Percentiles rank a stretch among this genome's conserved stretches.
Conservation (phyloP, 2,888 invertebrate genomes). For the Alloplasta piceator region DNA sequence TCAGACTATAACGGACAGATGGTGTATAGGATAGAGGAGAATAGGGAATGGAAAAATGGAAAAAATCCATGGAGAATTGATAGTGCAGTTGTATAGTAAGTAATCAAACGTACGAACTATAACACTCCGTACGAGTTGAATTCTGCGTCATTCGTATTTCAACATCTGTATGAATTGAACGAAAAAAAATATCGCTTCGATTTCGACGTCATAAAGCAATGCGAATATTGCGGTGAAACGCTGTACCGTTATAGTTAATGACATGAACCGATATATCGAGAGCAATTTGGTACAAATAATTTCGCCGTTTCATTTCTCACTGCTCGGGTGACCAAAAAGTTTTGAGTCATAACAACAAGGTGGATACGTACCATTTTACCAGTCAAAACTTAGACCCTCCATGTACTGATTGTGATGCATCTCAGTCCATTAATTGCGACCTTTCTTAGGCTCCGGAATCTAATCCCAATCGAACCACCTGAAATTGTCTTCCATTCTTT, state of each 20-base stretch:
- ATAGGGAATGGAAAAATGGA: too few relatives aligned
- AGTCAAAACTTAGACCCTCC: too few relatives aligned
- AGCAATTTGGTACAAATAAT: background rate
- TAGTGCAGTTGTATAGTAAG: background rate
- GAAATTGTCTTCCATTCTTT: too few relatives aligned
- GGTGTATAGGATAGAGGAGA: too few relatives aligned
- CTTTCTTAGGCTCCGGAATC: too few relatives aligned
- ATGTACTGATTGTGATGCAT: too few relatives aligned
- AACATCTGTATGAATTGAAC: background rate
- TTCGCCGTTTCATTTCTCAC: background rate
- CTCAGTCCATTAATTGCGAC: too few relatives aligned
- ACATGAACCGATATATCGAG: background rate
- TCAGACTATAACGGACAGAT: too few relatives aligned
- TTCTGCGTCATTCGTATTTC: background rate
- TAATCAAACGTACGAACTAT: too few relatives aligned
- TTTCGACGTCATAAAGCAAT: slow-evolving; percentile 8
- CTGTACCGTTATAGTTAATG: background rate
- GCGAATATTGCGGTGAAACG: background rate
- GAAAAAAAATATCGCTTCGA: slow-evolving; percentile 1
- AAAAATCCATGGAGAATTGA: too few relatives aligned
- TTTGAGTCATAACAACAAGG: slow-evolving; percentile 21
- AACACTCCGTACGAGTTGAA: background rate
- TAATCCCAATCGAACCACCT: too few relatives aligned
- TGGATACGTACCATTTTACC: slow-evolving; percentile 6
- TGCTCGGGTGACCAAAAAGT: slow-evolving; percentile 34